These are phyloP conservation scores for Conus betulinus DNA, from an alignment of 1,140 invertebrate genomes.

Conservation along the genomic window DNA sequence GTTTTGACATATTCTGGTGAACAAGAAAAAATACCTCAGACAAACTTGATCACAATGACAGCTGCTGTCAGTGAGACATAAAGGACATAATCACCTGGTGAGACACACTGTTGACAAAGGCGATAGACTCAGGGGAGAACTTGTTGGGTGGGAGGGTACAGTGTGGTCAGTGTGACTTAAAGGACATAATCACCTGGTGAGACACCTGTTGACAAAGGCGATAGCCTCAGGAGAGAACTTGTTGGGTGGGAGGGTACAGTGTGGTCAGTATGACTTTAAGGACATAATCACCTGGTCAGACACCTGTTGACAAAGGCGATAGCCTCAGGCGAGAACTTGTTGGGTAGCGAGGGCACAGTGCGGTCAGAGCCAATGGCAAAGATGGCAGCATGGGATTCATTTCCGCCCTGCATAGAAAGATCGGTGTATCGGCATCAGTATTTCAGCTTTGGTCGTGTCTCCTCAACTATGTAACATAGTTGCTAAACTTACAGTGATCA, in stretches of 20 bases:
- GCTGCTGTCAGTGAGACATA: conserved; percentile 17
- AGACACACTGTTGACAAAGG: conserved; percentile 72
- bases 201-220: conserved; percentile 70
- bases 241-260: conserved; percentile 69
- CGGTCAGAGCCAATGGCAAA: conserved; percentile 71
- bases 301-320: conserved; percentile 70
- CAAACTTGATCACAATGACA: too few species aligned
- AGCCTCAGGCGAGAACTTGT: too few species aligned
- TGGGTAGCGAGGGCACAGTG: conserved; percentile 64
- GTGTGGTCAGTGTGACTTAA: conserved; percentile 63
- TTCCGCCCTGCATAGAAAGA: conserved; percentile 60
- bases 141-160: conserved; percentile 55
- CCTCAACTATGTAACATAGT: too few species aligned
- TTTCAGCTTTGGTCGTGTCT: too few species aligned
- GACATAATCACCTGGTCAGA: conserved; percentile 67
- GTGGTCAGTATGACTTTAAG: too few species aligned
- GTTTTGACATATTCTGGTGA: too few species aligned
- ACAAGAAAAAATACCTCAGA: too few species aligned
- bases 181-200: conserved; percentile 70
- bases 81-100: conserved; percentile 59
- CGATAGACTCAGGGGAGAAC: conserved; percentile 57
- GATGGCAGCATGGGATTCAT: conserved; percentile 74
- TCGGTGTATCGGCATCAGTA: too few species aligned
- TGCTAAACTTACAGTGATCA: too few species aligned
- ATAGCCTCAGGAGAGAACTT: conserved; percentile 63